These are phyloP conservation scores for Oncorhynchus kisutch DNA, from an alignment of 2,113 vertebrate genomes.

Conservation along the genomic window DNA sequence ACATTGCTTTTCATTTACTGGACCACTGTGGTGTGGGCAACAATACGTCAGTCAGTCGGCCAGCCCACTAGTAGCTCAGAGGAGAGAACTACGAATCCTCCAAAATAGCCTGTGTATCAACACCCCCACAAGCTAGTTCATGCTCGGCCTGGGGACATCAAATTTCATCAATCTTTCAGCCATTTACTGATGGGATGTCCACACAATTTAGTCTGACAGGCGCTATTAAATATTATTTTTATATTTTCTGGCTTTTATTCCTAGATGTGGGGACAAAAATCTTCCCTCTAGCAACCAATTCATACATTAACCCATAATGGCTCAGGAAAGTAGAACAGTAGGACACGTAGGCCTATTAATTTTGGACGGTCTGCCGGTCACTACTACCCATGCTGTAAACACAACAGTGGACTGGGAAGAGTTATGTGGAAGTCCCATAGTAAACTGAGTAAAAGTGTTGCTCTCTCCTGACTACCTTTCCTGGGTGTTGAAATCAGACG, in stretches of 20 bases:
- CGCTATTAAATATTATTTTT: slow-evolving; percentile 72
- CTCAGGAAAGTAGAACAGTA: slow-evolving; percentile 43
- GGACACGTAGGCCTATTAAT: slow-evolving; percentile 45
- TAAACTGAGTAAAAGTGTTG: slow-evolving; percentile 1
- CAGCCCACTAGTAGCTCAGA: slow-evolving; percentile 48
- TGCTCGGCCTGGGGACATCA: slow-evolving; percentile 65
- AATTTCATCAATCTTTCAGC: slow-evolving; percentile 72
- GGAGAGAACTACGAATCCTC: slow-evolving; percentile 53
- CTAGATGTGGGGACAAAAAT: slow-evolving; percentile 35
- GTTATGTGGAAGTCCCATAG: slow-evolving; percentile 41
- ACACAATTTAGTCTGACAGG: slow-evolving; percentile 71
- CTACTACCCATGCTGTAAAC: slow-evolving; percentile 13
- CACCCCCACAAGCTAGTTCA: slow-evolving; percentile 60
- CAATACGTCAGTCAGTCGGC: slow-evolving; percentile 22
- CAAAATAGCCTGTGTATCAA: slow-evolving; percentile 63
- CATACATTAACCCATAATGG: slow-evolving; percentile 58
- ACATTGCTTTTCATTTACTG: slow-evolving; percentile 46
- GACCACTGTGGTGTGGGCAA: slow-evolving; percentile 39
- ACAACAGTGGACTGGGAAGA: slow-evolving; percentile 17
- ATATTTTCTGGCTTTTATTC: slow-evolving; percentile 57
- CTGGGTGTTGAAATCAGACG: neutral
- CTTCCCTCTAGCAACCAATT: slow-evolving; percentile 57
- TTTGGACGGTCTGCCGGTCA: slow-evolving; percentile 5
- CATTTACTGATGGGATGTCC: slow-evolving; percentile 73
- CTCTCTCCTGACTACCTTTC: neutral